These are phyloP conservation scores for Drosophila rufa DNA, from an alignment of 1,140 invertebrate genomes.

Conservation along the genomic window DNA sequence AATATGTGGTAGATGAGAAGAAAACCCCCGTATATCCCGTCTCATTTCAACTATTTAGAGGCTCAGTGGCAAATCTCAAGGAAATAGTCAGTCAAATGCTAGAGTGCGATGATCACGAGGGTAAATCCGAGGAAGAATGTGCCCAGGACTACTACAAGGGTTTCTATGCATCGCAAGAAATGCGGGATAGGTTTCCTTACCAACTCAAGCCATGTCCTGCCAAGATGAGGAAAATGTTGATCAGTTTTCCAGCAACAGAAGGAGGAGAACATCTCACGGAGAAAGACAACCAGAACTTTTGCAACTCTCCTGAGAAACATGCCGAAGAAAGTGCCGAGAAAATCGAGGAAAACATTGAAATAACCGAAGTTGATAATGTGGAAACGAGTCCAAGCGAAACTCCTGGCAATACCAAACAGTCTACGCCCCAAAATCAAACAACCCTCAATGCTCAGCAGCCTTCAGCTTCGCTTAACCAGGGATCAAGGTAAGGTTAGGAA, in stretches of 20 bases:
- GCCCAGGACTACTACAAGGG: conserved; percentile 32
- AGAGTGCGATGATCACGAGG: not conserved
- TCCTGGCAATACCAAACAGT: not conserved
- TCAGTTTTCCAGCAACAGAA: conserved; percentile 17
- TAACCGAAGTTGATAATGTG: not conserved
- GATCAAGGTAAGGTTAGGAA: not conserved
- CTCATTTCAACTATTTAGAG: conserved; percentile 27
- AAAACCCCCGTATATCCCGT: conserved; percentile 1
- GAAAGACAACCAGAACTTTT: too few relatives aligned
- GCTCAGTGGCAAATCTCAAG: conserved; percentile 33
- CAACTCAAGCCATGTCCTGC: conserved; percentile 41
- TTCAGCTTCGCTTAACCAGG: too few relatives aligned
- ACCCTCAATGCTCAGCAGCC: not conserved
- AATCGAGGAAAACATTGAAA: not conserved
- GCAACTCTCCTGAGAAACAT: not conserved
- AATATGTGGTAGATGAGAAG: too few relatives aligned
- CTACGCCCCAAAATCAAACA: not conserved
- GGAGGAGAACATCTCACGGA: not conserved
- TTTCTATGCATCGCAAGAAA: conserved; percentile 29
- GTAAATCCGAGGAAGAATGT: conserved; percentile 22
- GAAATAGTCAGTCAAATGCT: conserved; percentile 42
- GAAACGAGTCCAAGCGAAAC: not conserved
- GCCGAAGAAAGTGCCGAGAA: too few relatives aligned
- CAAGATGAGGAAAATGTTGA: conserved; percentile 15
- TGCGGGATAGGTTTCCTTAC: conserved; percentile 37